Evolutionary conservation across 1,140 invertebrate genomes (phyloP).

Genomic region (Scaptomyza pallida): DNA sequence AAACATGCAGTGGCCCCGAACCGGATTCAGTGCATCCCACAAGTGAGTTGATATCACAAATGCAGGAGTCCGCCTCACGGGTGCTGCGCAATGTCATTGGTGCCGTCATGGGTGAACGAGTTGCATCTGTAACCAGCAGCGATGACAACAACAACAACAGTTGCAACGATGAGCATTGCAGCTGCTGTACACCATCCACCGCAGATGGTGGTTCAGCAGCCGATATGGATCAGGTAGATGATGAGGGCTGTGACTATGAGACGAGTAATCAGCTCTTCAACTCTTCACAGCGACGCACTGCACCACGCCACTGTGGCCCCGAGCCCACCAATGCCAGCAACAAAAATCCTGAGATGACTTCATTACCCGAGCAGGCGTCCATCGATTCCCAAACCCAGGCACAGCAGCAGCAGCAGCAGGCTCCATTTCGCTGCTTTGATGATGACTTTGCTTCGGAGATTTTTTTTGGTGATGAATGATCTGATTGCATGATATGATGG

Average conservation of each 20-base stretch:
- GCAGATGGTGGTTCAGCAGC: not conserved
- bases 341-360: not conserved
- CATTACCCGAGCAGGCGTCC: not conserved
- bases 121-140: not conserved
- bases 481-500: too few relatives aligned
- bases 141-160: not conserved
- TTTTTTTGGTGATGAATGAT: constrained; percentile 32
- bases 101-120: constrained; percentile 36
- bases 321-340: constrained; percentile 13
- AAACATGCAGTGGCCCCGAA: not conserved
- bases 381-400: not conserved
- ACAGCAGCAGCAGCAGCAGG: too few relatives aligned
- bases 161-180: constrained; percentile 3
- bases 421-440: constrained; percentile 34
- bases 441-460: constrained; percentile 62
- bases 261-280: constrained; percentile 9
- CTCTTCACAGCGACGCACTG: constrained; percentile 35
- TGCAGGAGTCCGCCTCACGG: constrained; percentile 51
- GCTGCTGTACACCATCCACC: not conserved
- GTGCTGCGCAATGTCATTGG: constrained; percentile 47
- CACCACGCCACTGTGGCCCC: constrained; percentile 48
- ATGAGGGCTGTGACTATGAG: constrained; percentile 18
- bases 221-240: constrained; percentile 4
- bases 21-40: constrained; percentile 38
- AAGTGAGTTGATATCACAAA: constrained; percentile 39